These are phyloP conservation scores for Apogon talboti DNA, from an alignment of 2,797 vertebrate genomes.

Conservation along the genomic window DNA sequence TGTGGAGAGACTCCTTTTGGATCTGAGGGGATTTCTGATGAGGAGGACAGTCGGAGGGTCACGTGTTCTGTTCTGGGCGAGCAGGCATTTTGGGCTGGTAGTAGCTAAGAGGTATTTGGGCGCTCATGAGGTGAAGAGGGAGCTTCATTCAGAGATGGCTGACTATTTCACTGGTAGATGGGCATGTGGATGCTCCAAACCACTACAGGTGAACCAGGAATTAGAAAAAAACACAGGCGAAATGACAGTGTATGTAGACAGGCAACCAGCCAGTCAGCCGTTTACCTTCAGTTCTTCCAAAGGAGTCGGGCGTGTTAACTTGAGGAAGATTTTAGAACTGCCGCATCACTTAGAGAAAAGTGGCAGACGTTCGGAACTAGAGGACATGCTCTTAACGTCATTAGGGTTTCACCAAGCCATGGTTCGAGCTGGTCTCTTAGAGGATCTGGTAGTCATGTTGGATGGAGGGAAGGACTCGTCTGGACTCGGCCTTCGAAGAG, in stretches of 20 bases:
- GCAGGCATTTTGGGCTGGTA: conserved; percentile 82
- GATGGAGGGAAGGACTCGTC: conserved; percentile 42
- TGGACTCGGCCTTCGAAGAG: conserved; percentile 57
- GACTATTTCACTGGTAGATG: conserved; percentile 80
- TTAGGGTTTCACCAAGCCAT: conserved; percentile 80
- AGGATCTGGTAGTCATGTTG: conserved; percentile 76
- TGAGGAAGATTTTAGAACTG: conserved; percentile 80
- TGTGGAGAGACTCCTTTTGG: conserved; percentile 80
- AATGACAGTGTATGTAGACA: conserved; percentile 56
- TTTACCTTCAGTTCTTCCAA: conserved; percentile 65
- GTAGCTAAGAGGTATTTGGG: conserved; percentile 75
- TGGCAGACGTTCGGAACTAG: conserved; percentile 67
- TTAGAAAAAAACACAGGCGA: background rate
- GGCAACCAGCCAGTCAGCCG: conserved; percentile 71
- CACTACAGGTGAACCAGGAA: conserved; percentile 33
- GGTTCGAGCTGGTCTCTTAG: conserved; percentile 71
- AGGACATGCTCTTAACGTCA: conserved; percentile 71
- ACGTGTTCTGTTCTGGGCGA: conserved; percentile 80
- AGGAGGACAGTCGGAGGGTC: conserved; percentile 62
- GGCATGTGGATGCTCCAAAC: conserved; percentile 68
- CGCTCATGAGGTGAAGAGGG: conserved; percentile 36
- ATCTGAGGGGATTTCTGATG: conserved; percentile 79
- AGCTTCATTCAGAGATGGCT: conserved; percentile 74
- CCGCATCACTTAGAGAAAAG: conserved; percentile 81
- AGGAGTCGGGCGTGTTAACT: conserved; percentile 52